Evolutionary conservation across 2,113 vertebrate species (phyloP), one percentile per base, ranked within the genome.

Genomic region (Sitta europaea): DNA sequence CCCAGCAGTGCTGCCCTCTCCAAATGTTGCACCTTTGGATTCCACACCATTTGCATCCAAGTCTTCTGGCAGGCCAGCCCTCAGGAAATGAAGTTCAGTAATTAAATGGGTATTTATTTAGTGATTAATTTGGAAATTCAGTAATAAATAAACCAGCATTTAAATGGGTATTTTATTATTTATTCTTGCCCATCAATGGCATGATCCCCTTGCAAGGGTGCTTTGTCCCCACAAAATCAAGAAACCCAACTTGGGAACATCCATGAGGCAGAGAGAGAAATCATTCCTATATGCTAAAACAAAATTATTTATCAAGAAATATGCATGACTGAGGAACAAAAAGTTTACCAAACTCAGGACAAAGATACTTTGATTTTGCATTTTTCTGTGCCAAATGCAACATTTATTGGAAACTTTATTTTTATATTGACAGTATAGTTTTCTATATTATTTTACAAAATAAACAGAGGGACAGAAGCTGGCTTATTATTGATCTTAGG

Each of bases 1-100:
- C 28, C 14, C 57, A 86, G 47, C 22, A 66, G 7, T 0, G 1
- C 11, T 3, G 1, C 8, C 12, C 4, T 62, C 62, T 42, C 28
- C 54, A 48, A 35, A 17, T 28, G 19, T 2, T 75, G 14, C 3
- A 23, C 6, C 10, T 86, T 59, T 53, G n/a, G 70, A 38, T 6
- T 25, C 5, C 57, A 47, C 1, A 1, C 7, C 7, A 51, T 61
- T 68, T 76, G 61, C 27, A 24, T 42, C 29, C 5, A 5, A 55
- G 15, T 42, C 29, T 79, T 33, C 36, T 86, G 58, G 14, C 40
- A 91, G 29, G 7, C 29, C 50, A 80, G 27, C 48, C 22, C 45
- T 84, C 68, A 53, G 72, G 31, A 86, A 54, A 1, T 50, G 14
- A 23, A 31, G 10, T 6, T 83, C 33, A 35, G 20, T 27, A 45